Base-by-base conservation (phyloP, 2,888 invertebrate genomes). In the Trissoscelio sp. region DNA sequence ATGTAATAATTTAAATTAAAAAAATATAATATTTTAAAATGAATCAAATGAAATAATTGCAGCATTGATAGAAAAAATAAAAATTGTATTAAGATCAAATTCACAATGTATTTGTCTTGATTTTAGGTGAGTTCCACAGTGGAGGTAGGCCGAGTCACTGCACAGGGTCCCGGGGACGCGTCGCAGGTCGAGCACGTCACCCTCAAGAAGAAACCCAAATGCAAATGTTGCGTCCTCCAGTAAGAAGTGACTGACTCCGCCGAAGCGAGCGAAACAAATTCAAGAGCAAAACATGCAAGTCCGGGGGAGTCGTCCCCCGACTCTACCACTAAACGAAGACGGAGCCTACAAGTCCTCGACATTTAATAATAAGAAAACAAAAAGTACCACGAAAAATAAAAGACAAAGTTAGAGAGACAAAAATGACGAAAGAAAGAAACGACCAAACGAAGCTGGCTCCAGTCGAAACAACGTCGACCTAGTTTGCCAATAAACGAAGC, bases 131-230 rank as follows among this genome's bases (percentile, higher is more conserved):
- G 87, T 57, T 83, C 87, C 79, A 94, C 91, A 92, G 95, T 96
- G 80, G 95, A 96, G 88, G 93, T 94, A 86, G 95, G 94, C 85
- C 93, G 95, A 79, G 95, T 95, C 77, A 93, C 93, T 87, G 94
- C 95, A 80, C 95, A 95, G 87, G 95, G 96, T 90, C 95, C 95
- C 60, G 94, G 94, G 81, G 94, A 94, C 87, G 94, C 94, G 83
- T 93, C 93, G 88, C 96, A 97, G 92, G 96, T 97, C 85, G 97
- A 97, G 92, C 97, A 96, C 92, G 96, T 98, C 90, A 96, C 96
- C 91, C 95, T 97, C 91, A 97, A 97, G 94, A 97, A 97, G 94
- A 97, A 97, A 93, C 96, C 96, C 92, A 97, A 97, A 93, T 97
- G 97, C 95, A 96, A 96, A 92, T 97, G 97, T 94, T 98, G 98